These are phyloP conservation scores for Enteromius fasciolatus DNA, from an alignment of 2,797 vertebrate genomes.

Conservation along the genomic window DNA sequence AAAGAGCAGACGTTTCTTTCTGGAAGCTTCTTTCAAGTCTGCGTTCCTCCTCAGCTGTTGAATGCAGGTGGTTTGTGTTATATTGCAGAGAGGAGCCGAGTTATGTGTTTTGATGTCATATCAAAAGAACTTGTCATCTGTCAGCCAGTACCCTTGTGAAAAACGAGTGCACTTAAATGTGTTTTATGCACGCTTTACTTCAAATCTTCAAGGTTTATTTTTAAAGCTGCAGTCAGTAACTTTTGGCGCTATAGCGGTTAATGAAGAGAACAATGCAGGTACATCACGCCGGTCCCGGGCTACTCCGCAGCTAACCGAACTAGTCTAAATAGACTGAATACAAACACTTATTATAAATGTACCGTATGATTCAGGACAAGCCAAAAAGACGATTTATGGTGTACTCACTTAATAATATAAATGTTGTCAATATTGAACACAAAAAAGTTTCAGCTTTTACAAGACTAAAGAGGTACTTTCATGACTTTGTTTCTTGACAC, in stretches of 20 bases:
- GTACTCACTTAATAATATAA: no score
- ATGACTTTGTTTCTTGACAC: not conserved
- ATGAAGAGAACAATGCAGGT: no score
- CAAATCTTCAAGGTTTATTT: not conserved
- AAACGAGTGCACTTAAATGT: not conserved
- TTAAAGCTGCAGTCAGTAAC: not conserved
- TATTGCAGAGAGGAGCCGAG: constrained; percentile 46
- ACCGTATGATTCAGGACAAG: no score
- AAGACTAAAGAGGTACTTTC: not conserved
- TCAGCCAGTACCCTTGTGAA: not conserved
- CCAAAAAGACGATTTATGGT: no score
- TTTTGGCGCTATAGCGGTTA: no score
- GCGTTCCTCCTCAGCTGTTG: constrained; percentile 11
- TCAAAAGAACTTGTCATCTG: constrained; percentile 3
- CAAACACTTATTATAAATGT: no score
- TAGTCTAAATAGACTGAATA: no score
- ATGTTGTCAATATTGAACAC: no score
- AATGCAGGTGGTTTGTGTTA: constrained; percentile 63
- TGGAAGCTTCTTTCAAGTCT: not conserved
- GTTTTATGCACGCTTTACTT: not conserved
- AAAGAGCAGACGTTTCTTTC: not conserved
- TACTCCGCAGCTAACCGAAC: no score
- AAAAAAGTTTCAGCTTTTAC: no score
- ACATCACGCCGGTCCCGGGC: no score
- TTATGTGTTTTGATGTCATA: constrained; percentile 25